These are phyloP conservation scores for Adela reaumurella DNA, from an alignment of 2,888 invertebrate species.

Conservation along the genomic window DNA sequence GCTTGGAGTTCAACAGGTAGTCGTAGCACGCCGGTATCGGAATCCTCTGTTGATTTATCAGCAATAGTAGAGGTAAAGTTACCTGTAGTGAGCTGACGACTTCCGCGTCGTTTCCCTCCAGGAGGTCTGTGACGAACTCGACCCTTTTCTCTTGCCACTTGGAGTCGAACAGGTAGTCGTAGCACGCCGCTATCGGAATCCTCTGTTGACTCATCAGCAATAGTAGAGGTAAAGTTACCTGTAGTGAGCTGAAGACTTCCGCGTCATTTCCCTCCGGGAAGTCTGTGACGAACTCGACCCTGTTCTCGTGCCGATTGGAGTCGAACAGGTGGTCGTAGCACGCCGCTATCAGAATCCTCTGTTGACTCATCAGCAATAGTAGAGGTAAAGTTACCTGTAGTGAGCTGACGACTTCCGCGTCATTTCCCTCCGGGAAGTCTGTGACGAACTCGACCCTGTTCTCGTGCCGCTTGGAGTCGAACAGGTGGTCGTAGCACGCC, in stretches of 20 bases:
- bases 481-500: conserved; percentile 77
- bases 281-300: conserved; percentile 87
- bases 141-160: conserved; percentile 75
- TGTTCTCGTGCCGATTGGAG: conserved; percentile 67
- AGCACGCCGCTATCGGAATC: conserved; percentile 73
- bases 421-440: conserved; percentile 83
- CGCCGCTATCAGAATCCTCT: conserved; percentile 70
- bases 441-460: conserved; percentile 88
- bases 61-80: conserved; percentile 5
- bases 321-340: conserved; percentile 81
- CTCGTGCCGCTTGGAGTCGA: conserved; percentile 65
- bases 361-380: neutral
- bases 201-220: neutral
- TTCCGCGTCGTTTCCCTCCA: conserved; percentile 80
- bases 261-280: conserved; percentile 85
- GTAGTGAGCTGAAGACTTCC: conserved; percentile 84
- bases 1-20: conserved; percentile 70
- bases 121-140: conserved; percentile 90
- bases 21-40: conserved; percentile 78
- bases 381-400: conserved; percentile 55
- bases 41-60: conserved; percentile 20
- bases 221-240: conserved; percentile 35
- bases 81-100: conserved; percentile 85
- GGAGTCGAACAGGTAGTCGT: conserved; percentile 76
- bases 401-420: conserved; percentile 88